A percentile compares a stretch with the other conserved stretches of the same genome.
Evolutionary conservation across 2,888 invertebrate genomes (phyloP).

Genomic region (Mongoloraphidia duomilia): DNA sequence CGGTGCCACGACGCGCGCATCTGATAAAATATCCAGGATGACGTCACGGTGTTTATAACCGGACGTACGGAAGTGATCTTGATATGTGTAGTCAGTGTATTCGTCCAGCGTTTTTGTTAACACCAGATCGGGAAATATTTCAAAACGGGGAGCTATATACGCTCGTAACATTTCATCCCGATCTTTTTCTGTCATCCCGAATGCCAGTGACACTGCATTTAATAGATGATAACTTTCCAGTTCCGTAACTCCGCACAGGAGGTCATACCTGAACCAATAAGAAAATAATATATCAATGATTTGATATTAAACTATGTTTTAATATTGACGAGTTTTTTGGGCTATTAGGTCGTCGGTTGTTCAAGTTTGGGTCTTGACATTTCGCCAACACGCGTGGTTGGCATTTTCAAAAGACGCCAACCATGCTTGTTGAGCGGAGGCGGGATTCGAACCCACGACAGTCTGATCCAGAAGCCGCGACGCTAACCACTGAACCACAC

Average conservation of each 20-base stretch:
- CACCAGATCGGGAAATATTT: conserved; percentile 56
- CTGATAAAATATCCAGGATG: conserved; percentile 76
- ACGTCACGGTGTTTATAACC: conserved; percentile 55
- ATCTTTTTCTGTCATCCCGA: conserved; percentile 61
- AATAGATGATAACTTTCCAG: conserved; percentile 66
- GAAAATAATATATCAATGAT: background rate
- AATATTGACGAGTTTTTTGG: background rate
- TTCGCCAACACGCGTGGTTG: too few species aligned
- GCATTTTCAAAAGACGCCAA: too few species aligned
- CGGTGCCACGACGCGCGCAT: conserved; percentile 75
- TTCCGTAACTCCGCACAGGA: conserved; percentile 76
- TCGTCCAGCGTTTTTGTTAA: conserved; percentile 47
- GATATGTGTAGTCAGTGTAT: conserved; percentile 26
- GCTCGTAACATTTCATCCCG: conserved; percentile 61
- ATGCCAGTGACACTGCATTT: conserved; percentile 52
- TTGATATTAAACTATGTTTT: background rate
- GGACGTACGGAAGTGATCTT: conserved; percentile 40
- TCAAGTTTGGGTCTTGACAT: background rate
- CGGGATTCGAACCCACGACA: too few species aligned
- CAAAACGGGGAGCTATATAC: conserved; percentile 64
- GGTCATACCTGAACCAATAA: conserved; percentile 50
- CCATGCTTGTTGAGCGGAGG: too few species aligned
- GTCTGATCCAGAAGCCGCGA: too few species aligned
- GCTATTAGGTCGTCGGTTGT: background rate
- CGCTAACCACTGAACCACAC: too few species aligned